A percentile compares a stretch with the other conserved stretches of the same genome.
phyloP scores from a whole-genome alignment of 2,888 invertebrate species.

The Tetramorium bicarinatum region DNA sequence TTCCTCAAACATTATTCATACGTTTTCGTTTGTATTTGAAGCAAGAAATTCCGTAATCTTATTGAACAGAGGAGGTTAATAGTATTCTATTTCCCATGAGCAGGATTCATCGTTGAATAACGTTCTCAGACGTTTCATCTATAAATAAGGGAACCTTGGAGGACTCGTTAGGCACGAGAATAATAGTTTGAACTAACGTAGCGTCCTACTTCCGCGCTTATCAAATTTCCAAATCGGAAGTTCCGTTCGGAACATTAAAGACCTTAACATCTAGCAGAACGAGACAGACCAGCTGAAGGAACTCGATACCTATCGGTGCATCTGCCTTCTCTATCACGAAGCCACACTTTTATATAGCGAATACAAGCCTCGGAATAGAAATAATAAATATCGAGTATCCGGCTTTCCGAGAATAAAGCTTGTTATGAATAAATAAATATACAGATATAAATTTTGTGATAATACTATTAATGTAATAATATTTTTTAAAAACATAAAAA shows the following conservation, averaged over 20 bases:
- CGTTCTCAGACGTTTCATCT: conserved; percentile 54
- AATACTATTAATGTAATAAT: neutral
- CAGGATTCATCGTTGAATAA: conserved; percentile 60
- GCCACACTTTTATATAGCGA: neutral
- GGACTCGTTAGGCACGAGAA: conserved; percentile 57
- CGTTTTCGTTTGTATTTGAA: neutral
- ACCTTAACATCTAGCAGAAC: conserved; percentile 31
- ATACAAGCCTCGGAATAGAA: neutral
- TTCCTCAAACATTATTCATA: neutral
- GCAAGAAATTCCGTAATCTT: conserved; percentile 17
- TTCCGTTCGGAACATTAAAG: conserved; percentile 57
- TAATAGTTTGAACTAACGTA: conserved; percentile 65
- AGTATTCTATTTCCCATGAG: conserved; percentile 59
- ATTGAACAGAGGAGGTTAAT: conserved; percentile 40
- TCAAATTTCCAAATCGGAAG: conserved; percentile 74
- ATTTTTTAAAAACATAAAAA: neutral
- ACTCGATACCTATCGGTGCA: conserved; percentile 26
- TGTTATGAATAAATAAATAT: neutral
- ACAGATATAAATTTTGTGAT: neutral
- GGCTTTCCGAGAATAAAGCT: neutral
- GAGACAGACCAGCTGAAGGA: conserved; percentile 20
- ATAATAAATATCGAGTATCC: conserved; percentile 19
- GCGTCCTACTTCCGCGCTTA: conserved; percentile 73
- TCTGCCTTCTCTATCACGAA: neutral
- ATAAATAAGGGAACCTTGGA: conserved; percentile 61